Conservation (phyloP, 1,140 invertebrate genomes). For the Drosophila ananassae region DNA sequence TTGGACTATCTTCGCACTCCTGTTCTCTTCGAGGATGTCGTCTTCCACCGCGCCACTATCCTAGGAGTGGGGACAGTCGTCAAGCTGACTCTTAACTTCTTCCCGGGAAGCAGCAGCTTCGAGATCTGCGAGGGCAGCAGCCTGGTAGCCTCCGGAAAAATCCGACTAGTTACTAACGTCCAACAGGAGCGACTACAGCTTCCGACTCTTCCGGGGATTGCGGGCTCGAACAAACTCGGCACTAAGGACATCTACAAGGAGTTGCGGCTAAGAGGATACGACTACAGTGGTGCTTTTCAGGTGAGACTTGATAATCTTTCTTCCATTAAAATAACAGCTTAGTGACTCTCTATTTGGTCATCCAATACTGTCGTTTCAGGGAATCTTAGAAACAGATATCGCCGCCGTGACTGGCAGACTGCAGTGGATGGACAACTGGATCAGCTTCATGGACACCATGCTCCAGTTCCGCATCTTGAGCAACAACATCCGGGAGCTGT, state of each 20-base stretch:
- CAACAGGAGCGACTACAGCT: constrained; percentile 86
- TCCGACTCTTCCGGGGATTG: constrained; percentile 45
- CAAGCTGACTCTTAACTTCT: constrained; percentile 94
- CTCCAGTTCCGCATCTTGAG: constrained; percentile 95
- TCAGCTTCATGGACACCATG: constrained; percentile 97
- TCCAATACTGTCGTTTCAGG: constrained; percentile 82
- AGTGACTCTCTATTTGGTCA: background rate
- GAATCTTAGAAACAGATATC: constrained; percentile 89
- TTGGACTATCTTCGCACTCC: constrained; percentile 91
- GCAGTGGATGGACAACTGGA: constrained; percentile 95
- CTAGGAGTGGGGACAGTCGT: constrained; percentile 90
- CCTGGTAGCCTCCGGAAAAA: constrained; percentile 91
- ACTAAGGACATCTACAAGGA: constrained; percentile 96
- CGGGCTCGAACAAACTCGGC: constrained; percentile 84
- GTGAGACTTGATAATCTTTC: background rate
- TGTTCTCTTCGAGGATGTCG: constrained; percentile 94
- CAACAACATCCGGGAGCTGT: constrained; percentile 90
- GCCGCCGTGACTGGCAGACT: constrained; percentile 88
- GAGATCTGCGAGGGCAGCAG: constrained; percentile 95
- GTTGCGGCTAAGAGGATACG: constrained; percentile 95
- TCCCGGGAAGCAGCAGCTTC: constrained; percentile 94
- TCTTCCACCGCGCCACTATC: constrained; percentile 96
- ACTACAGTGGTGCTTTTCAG: constrained; percentile 94
- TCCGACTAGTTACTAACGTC: constrained; percentile 87
- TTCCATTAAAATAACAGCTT: background rate